Evolutionary conservation across 2,888 invertebrate genomes (phyloP).

Genomic region (Hymenopus coronatus): DNA sequence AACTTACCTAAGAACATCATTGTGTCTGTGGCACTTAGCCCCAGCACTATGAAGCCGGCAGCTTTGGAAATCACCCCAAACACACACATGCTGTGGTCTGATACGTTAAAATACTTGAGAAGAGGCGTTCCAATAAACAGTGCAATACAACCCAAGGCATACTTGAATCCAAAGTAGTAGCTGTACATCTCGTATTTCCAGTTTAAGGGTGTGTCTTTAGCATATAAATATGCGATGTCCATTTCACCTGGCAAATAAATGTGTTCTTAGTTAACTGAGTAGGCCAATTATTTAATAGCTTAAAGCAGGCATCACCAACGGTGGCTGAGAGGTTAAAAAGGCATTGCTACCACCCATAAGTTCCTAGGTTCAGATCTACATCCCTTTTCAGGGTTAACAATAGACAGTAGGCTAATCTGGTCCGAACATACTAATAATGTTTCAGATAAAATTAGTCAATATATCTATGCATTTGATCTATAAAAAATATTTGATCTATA

Average conservation of each 20-base stretch:
- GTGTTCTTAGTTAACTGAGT: no score
- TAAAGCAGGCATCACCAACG: no score
- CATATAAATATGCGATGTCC: constrained; percentile 45
- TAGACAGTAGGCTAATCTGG: no score
- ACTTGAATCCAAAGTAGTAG: constrained; percentile 36
- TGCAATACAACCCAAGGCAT: constrained; percentile 22
- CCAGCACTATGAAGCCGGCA: constrained; percentile 42
- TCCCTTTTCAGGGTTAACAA: no score
- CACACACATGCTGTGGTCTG: constrained; percentile 43
- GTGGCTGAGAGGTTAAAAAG: no score
- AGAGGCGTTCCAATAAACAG: constrained; percentile 42
- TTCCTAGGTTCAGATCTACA: no score
- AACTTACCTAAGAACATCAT: constrained; percentile 45
- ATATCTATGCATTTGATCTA: no score
- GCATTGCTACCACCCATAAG: no score
- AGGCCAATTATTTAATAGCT: no score
- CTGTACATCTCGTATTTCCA: constrained; percentile 45
- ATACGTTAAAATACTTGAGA: constrained; percentile 34
- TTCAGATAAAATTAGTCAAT: no score
- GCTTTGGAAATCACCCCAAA: constrained; percentile 45
- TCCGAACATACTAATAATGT: no score
- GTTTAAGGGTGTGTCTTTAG: constrained; percentile 43
- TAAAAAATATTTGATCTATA: no score
- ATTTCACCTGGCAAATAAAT: constrained; percentile 42
- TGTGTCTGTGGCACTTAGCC: constrained; percentile 41